phyloP scores from a whole-genome alignment of 2,888 invertebrate species.

The Lasius fuliginosus region DNA sequence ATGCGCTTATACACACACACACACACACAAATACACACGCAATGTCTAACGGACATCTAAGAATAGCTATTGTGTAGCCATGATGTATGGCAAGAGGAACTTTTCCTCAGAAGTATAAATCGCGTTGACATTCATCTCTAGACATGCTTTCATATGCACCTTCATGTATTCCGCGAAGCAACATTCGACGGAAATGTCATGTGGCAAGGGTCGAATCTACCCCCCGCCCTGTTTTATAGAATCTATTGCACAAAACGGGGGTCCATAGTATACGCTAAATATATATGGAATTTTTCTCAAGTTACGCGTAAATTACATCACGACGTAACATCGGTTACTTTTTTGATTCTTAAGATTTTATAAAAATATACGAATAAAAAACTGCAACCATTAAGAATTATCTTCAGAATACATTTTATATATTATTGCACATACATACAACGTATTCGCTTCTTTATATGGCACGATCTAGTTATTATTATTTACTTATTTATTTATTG shows the following conservation, averaged over 20 bases:
- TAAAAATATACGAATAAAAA: neutral
- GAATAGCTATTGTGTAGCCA: constrained; percentile 46
- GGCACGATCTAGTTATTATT: neutral
- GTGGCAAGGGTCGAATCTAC: constrained; percentile 9
- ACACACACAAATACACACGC: neutral
- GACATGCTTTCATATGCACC: constrained; percentile 20
- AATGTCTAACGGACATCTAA: constrained; percentile 20
- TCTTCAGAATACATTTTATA: neutral
- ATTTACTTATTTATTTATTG: neutral
- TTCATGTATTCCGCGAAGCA: constrained; percentile 17
- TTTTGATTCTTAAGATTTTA: neutral
- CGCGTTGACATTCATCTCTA: constrained; percentile 47
- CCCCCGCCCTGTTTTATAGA: constrained; percentile 13
- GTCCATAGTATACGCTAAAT: constrained; percentile 3
- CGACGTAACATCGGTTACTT: neutral
- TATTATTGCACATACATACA: neutral
- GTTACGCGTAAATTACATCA: neutral
- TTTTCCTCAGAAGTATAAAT: constrained; percentile 47
- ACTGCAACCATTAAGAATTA: neutral
- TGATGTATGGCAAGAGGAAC: constrained; percentile 12
- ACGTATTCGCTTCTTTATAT: neutral
- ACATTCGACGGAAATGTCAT: constrained; percentile 42
- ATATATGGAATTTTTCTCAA: neutral
- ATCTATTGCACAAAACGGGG: neutral
- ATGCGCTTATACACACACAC: neutral